phyloP scores from a whole-genome alignment of 2,888 invertebrate genomes.

The Heliconius erato region DNA sequence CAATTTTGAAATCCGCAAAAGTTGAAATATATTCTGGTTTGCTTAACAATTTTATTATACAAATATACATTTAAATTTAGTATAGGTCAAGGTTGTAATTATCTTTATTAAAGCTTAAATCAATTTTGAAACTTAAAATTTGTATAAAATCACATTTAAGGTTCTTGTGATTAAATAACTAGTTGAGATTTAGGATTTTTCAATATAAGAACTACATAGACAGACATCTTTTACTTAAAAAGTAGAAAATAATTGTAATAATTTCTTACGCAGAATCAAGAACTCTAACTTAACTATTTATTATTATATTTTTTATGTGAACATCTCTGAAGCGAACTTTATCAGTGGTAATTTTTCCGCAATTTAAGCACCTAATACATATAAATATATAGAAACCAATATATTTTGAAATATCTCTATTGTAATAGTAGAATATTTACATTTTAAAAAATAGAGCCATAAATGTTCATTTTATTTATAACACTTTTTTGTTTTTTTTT shows the following conservation, averaged over 20 bases:
- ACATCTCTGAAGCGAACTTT: not conserved
- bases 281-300: too few species aligned
- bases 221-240: not conserved
- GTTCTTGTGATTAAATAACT: constrained; percentile 5
- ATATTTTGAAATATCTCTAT: not conserved
- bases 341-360: not conserved
- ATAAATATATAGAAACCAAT: not conserved
- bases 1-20: constrained; percentile 16
- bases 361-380: not conserved
- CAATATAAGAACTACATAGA: not conserved
- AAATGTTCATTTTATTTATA: not conserved
- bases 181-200: not conserved
- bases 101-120: constrained; percentile 7
- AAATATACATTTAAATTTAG: not conserved
- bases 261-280: not conserved
- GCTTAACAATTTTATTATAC: not conserved
- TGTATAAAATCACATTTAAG: not conserved
- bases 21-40: constrained; percentile 18
- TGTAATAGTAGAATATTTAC: not conserved
- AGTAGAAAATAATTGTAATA: not conserved
- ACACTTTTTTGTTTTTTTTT: not conserved
- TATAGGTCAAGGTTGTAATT: constrained; percentile 20
- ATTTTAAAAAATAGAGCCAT: not conserved
- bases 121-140: not conserved
- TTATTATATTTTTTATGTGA: too few species aligned